Evolutionary conservation across 2,113 vertebrate species (phyloP), one percentile per base, ranked within the genome.

Genomic region (Mastomys coucha): DNA sequence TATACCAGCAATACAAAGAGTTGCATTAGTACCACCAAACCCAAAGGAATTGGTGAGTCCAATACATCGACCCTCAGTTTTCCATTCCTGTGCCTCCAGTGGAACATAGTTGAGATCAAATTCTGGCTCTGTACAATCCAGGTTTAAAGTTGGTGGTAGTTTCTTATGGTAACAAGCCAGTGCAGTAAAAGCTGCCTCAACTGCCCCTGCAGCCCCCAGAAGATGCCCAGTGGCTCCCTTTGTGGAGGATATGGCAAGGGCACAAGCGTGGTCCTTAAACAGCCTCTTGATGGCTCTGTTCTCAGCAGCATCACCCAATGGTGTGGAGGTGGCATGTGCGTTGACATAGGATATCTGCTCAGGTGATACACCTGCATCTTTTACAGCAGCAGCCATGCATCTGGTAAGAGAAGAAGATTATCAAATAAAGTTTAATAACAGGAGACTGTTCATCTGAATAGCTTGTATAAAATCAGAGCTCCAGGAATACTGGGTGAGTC

Each of bases 211-310:
- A 1, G 99, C 99, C 31, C 99, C 99, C 39, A 99, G 98, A 65
- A 99, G 99, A 95, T 99, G 99, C 10, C 99, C 99, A 0, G 99
- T 99, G 82, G 99, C 99, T 95, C 99, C 99, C 94, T 99, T 99
- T 9, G 99, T 99, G 51, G 99, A 99, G n/a, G 99, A 99, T 28
- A 99, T 97, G 0, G 99, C 99, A 94, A 99, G 97, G 10, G 92
- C 96, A 28, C 19, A 28, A 0, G 98, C 95, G 2, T 99, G 99
- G 42, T 97, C 97, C 96, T 97, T 98, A 98, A 99, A 99, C 87
- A 99, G 99, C 91, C 98, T 98, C 97, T 99, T 99, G 93, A 99
- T 99, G 53, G 99, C 99, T 56, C 98, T 97, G 89, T 99, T 99
- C 98, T 99, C 99, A 63, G 99, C 99, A 28, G 99, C 99, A 13